Conservation (phyloP, 2,797 vertebrate species). For the Sebastes iracundus region DNA sequence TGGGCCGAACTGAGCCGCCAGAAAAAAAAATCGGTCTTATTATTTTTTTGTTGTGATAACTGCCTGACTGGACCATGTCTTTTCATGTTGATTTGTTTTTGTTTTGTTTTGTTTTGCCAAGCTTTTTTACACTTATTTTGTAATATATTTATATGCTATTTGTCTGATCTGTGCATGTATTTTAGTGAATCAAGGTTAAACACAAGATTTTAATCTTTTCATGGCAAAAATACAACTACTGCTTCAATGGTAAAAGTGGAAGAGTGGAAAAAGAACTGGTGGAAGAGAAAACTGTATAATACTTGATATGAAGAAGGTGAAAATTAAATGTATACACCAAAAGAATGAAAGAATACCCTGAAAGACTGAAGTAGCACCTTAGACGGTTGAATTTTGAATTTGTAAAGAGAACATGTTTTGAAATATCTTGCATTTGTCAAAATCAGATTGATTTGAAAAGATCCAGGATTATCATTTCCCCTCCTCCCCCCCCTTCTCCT, state of each 20-base stretch:
- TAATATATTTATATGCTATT: conserved; percentile 91
- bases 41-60: conserved; percentile 81
- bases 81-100: conserved; percentile 75
- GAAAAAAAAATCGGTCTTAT: conserved; percentile 81
- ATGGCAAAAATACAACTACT: conserved; percentile 89
- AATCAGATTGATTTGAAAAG: conserved; percentile 73
- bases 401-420: conserved; percentile 81
- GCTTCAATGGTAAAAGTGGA: conserved; percentile 77
- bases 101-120: conserved; percentile 75
- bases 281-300: conserved; percentile 78
- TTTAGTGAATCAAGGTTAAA: conserved; percentile 96
- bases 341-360: conserved; percentile 84
- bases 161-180: conserved; percentile 97
- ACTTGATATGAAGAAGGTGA: conserved; percentile 83
- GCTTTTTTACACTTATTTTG: conserved; percentile 85
- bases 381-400: conserved; percentile 77
- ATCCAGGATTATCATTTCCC: conserved; percentile 66
- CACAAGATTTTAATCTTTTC: conserved; percentile 94
- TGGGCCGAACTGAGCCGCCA: conserved; percentile 84
- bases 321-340: conserved; percentile 92
- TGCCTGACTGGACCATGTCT: conserved; percentile 86
- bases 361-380: conserved; percentile 96
- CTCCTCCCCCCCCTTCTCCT: background rate
- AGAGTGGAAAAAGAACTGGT: conserved; percentile 59
- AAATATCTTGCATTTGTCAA: conserved; percentile 78